These are phyloP conservation scores for Drosophila varians DNA, from an alignment of 1,140 invertebrate species.

Conservation along the genomic window DNA sequence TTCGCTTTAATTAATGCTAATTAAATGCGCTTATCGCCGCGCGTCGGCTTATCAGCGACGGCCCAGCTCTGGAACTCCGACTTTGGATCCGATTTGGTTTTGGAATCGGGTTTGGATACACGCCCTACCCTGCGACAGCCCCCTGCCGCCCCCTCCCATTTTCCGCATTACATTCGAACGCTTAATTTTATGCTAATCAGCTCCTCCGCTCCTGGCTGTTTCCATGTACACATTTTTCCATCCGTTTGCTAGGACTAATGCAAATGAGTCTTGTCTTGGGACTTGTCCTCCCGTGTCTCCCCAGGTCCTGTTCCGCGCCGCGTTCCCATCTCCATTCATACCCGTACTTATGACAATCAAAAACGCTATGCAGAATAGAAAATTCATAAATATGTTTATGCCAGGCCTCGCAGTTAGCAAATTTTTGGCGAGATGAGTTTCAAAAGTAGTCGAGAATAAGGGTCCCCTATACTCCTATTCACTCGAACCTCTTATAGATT, in stretches of 20 bases:
- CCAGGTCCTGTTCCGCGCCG: not conserved
- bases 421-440: slow-evolving; percentile 4
- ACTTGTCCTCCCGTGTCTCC: not conserved
- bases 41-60: slow-evolving; percentile 48
- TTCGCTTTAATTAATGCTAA: slow-evolving; percentile 70
- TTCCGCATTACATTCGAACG: slow-evolving; percentile 55
- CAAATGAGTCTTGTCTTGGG: slow-evolving; percentile 30
- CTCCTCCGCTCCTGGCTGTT: not conserved
- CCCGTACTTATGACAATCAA: slow-evolving; percentile 43
- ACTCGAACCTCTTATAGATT: too few relatives aligned
- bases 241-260: slow-evolving; percentile 22
- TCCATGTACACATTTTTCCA: not conserved
- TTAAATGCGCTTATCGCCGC: slow-evolving; percentile 67
- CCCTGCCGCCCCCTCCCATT: slow-evolving; percentile 14
- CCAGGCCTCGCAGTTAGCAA: slow-evolving; percentile 4
- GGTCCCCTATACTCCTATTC: too few relatives aligned
- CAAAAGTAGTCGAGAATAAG: too few relatives aligned
- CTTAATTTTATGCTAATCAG: slow-evolving; percentile 66
- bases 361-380: slow-evolving; percentile 58
- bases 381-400: slow-evolving; percentile 64
- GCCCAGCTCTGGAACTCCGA: slow-evolving; percentile 18
- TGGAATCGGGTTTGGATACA: not conserved
- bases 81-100: not conserved
- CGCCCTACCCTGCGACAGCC: not conserved
- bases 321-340: slow-evolving; percentile 38